Conservation (phyloP, 1,140 invertebrate genomes). For the Cydia amplana region DNA sequence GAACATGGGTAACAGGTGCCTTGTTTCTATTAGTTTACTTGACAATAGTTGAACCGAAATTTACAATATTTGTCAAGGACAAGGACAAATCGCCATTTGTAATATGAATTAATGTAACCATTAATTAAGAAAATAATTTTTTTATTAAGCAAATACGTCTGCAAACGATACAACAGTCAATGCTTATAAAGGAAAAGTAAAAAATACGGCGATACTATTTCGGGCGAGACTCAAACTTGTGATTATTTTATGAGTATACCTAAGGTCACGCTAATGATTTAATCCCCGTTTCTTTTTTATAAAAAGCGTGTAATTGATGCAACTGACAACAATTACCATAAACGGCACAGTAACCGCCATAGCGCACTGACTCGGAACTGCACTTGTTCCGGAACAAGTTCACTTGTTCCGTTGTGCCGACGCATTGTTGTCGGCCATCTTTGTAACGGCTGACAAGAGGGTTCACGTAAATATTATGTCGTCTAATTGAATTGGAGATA, state of each 20-base stretch:
- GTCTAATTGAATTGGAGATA: neutral
- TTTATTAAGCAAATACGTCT: too few species aligned
- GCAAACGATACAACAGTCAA: too few species aligned
- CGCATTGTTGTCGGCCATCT: slow-evolving; percentile 17
- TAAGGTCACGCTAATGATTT: too few species aligned
- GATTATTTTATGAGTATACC: too few species aligned
- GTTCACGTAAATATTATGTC: neutral
- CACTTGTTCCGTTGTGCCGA: neutral
- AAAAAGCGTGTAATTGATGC: neutral
- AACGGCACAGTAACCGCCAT: slow-evolving; percentile 3
- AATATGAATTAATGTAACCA: too few species aligned
- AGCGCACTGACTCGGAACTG: slow-evolving; percentile 29
- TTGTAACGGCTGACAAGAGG: neutral
- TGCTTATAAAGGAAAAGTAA: too few species aligned
- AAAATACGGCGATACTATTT: too few species aligned
- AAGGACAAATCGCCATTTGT: too few species aligned
- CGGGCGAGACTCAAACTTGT: too few species aligned
- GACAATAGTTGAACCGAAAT: neutral
- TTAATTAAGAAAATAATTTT: too few species aligned
- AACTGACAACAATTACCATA: slow-evolving; percentile 1
- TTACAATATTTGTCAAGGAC: too few species aligned
- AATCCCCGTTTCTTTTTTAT: too few species aligned
- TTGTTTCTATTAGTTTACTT: neutral
- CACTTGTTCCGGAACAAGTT: neutral
- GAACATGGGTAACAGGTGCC: neutral